Evolutionary conservation across 2,888 invertebrate species (phyloP).

Genomic region (Catocala nupta): DNA sequence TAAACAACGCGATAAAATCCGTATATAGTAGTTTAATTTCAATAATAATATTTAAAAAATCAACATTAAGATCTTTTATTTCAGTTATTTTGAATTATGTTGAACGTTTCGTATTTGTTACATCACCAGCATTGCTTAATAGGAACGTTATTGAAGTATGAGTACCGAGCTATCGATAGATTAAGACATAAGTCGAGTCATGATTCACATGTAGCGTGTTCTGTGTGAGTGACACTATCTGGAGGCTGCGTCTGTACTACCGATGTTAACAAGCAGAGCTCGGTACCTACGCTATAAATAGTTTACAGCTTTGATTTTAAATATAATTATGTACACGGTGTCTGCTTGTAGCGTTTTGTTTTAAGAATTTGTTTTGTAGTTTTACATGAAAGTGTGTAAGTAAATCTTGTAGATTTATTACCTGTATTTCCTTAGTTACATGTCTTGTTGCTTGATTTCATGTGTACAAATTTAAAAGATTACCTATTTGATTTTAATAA

Average conservation of each 20-base stretch:
- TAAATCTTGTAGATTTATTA: slow-evolving; percentile 10
- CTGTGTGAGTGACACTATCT: slow-evolving; percentile 63
- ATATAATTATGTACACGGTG: background rate
- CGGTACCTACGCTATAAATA: slow-evolving; percentile 33
- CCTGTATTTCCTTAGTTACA: background rate
- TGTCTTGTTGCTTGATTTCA: no score
- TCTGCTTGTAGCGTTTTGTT: slow-evolving; percentile 2
- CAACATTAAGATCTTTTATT: no score
- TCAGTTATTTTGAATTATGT: background rate
- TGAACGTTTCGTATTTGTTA: background rate
- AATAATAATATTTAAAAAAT: no score
- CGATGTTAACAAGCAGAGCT: slow-evolving; percentile 36
- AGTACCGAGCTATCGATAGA: slow-evolving; percentile 34
- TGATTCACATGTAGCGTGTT: slow-evolving; percentile 54
- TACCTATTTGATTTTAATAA: no score
- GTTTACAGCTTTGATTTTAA: slow-evolving; percentile 12
- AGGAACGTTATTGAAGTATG: background rate
- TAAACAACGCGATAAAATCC: no score
- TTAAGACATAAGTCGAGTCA: slow-evolving; percentile 55
- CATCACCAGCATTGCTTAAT: background rate
- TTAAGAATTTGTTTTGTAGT: background rate
- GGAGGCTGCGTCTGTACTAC: slow-evolving; percentile 40
- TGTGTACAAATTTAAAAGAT: no score
- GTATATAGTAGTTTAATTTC: no score
- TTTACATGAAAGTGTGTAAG: background rate